Evolutionary conservation across 2,888 invertebrate species (phyloP).

Genomic region (Chironomus tentans): DNA sequence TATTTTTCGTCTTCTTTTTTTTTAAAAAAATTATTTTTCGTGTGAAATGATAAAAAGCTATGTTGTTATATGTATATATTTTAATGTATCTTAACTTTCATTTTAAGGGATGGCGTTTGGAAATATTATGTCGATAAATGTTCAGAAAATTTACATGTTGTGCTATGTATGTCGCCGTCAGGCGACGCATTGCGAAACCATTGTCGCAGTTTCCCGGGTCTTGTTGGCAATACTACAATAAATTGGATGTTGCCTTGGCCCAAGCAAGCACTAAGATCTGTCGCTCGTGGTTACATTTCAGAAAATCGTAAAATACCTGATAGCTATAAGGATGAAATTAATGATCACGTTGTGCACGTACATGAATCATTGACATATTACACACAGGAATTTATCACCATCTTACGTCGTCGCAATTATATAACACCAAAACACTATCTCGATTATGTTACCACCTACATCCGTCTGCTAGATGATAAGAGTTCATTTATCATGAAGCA

Average conservation of each 20-base stretch:
- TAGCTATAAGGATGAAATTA: constrained; percentile 56
- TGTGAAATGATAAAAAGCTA: no score
- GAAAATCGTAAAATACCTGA: constrained; percentile 47
- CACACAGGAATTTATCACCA: constrained; percentile 60
- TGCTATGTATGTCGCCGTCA: constrained; percentile 81
- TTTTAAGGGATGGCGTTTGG: constrained; percentile 71
- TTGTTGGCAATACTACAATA: constrained; percentile 85
- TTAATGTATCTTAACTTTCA: not conserved
- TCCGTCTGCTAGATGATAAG: constrained; percentile 55
- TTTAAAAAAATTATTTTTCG: no score
- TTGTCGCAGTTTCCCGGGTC: constrained; percentile 83
- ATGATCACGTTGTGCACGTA: constrained; percentile 78
- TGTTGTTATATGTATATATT: no score
- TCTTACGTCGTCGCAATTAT: constrained; percentile 70
- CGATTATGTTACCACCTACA: constrained; percentile 73
- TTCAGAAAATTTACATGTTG: constrained; percentile 79
- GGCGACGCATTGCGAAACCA: constrained; percentile 72
- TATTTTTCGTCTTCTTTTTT: no score
- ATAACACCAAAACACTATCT: constrained; percentile 89
- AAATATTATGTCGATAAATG: constrained; percentile 68
- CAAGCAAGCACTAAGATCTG: constrained; percentile 75
- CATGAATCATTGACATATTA: constrained; percentile 67
- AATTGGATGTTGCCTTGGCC: constrained; percentile 96
- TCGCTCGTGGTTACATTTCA: constrained; percentile 36
- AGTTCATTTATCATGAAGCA: constrained; percentile 36